Evolutionary conservation across 2,113 vertebrate genomes (phyloP).

Genomic region (Cynopterus brachyotis): DNA sequence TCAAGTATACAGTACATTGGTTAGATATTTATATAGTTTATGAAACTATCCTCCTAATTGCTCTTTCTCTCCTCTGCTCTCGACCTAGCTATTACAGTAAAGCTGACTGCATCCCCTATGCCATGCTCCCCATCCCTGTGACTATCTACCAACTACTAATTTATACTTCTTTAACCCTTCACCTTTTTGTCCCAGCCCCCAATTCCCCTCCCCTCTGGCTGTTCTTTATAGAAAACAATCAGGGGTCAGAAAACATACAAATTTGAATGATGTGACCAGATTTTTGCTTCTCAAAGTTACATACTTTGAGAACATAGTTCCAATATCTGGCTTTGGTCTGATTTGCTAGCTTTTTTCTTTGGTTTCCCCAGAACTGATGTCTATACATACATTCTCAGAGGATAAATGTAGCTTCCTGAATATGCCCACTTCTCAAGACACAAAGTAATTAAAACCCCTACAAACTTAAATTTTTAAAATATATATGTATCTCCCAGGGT

Average conservation of each 20-base stretch:
- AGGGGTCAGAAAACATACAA: neutral
- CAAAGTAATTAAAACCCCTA: neutral
- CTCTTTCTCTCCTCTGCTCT: too few species aligned
- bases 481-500: neutral
- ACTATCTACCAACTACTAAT: too few species aligned
- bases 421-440: neutral
- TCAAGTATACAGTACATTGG: too few species aligned
- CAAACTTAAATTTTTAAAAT: neutral
- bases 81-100: too few species aligned
- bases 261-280: neutral
- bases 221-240: neutral
- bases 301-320: neutral
- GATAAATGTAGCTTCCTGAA: neutral
- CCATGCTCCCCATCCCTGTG: too few species aligned
- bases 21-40: too few species aligned
- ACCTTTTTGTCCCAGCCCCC: too few species aligned
- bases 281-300: neutral
- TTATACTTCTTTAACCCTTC: too few species aligned
- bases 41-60: too few species aligned
- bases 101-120: too few species aligned
- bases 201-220: too few species aligned
- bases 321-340: neutral
- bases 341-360: neutral
- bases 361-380: neutral
- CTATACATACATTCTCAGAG: neutral